Base-by-base conservation (phyloP, 2,888 invertebrate genomes). In the Melanargia galathea region DNA sequence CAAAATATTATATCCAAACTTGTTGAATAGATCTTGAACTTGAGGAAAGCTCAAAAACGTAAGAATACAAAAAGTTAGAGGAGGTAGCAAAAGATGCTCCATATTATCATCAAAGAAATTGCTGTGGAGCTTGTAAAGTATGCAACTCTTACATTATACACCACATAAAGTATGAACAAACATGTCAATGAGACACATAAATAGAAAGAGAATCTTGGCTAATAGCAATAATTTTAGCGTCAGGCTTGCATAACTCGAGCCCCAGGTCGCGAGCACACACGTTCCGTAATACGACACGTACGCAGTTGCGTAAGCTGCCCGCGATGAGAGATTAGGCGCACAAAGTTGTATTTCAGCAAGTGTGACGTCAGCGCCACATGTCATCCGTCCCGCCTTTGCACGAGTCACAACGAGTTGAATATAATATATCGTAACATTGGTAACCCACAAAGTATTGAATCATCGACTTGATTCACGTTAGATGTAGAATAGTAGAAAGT, bases 221-320 rank as follows among this genome's bases (percentile, higher is more conserved):
- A 66, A 60, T n/a, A n/a, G n/a, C n/a, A n/a, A n/a, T 58, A 63
- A 63, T 52, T 63, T 57, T 48, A 60, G 59, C 65, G 51, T 30
- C 30, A 30, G 40, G 33, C 52, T 63, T 66, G 57, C 63, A 49
- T 63, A 63, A 63, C 48, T 18, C 33, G 18, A 16, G 45, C 30
- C 30, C 30, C 51, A 8, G 51, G 30, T 24, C 49, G 30, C 49
- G 46, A 24, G 2, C 49, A 16, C 52, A 16, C 55, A 13, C 59
- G 58, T 62, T 54, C 65, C 62, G 62, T 65, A 65, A 43, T 11
- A 16, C 43, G 55, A 62, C 55, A 45, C 46, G 55, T 48, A 30
- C 55, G 55, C 11, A 8, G 59, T 65, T 65, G 55, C 35, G 65
- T 62, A 65, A 65, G 35, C n/a, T 22, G 22, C 16, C 22, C 43